phyloP scores from a whole-genome alignment of 2,113 vertebrate genomes.

The Odobenus rosmarus region DNA sequence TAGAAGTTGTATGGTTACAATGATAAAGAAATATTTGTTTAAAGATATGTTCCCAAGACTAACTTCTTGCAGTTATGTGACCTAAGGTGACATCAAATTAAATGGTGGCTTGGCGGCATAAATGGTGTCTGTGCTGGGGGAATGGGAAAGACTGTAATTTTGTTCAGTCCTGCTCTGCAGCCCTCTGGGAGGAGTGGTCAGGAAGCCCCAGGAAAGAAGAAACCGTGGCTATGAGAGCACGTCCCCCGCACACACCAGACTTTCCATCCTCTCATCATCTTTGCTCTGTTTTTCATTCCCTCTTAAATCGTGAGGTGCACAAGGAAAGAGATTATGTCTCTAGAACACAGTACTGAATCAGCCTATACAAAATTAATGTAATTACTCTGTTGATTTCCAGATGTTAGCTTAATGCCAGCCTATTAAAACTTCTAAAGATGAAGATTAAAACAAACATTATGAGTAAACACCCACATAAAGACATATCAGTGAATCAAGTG shows the following conservation, averaged over 20 bases:
- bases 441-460: constrained; percentile 77
- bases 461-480: constrained; percentile 72
- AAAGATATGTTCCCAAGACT: background rate
- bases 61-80: background rate
- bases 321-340: constrained; percentile 14
- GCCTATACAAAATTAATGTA: constrained; percentile 76
- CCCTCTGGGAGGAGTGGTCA: background rate
- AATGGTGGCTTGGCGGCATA: background rate
- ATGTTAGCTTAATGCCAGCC: constrained; percentile 60
- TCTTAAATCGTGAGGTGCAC: background rate
- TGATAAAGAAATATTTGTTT: constrained; percentile 20
- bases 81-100: background rate
- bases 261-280: background rate
- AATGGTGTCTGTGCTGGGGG: background rate
- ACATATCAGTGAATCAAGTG: background rate
- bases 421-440: constrained; percentile 70
- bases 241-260: background rate
- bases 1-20: background rate
- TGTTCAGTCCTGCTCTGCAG: background rate
- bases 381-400: constrained; percentile 79
- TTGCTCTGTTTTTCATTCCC: background rate
- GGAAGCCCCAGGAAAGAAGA: background rate
- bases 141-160: background rate
- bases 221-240: background rate
- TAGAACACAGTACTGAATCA: constrained; percentile 58